phyloP scores from a whole-genome alignment of 2,113 vertebrate species.

The Myrmecophaga tridactyla region DNA sequence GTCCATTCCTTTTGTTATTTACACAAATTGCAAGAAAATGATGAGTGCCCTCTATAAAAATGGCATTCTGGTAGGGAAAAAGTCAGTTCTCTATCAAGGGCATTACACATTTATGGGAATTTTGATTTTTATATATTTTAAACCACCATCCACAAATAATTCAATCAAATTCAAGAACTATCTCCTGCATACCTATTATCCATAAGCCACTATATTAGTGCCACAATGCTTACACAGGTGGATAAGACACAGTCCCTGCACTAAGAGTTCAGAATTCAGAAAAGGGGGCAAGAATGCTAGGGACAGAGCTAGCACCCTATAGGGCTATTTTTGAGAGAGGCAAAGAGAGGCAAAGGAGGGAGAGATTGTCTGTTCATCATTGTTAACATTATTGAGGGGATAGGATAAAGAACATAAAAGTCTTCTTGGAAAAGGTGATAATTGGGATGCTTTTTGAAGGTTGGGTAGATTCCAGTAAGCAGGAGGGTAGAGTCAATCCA shows the following conservation, averaged over 20 bases:
- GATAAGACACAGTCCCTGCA: not conserved
- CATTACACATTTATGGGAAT: not conserved
- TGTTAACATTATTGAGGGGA: not conserved
- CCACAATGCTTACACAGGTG: not conserved
- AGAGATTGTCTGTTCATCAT: too few relatives aligned
- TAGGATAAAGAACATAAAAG: not conserved
- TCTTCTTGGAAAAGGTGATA: not conserved
- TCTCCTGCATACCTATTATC: not conserved
- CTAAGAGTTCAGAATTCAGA: not conserved
- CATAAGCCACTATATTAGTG: not conserved
- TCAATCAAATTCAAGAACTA: not conserved
- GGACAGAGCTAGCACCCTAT: too few relatives aligned
- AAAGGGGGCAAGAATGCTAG: not conserved
- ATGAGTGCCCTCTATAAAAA: not conserved
- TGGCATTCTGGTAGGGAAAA: not conserved
- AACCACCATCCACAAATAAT: not conserved
- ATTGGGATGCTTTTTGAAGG: not conserved
- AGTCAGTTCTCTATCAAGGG: not conserved
- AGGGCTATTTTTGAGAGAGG: not conserved
- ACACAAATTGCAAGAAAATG: not conserved
- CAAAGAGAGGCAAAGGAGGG: not conserved
- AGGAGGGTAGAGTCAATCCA: not conserved
- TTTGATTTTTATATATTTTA: not conserved
- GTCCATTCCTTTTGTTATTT: not conserved
- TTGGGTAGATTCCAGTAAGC: not conserved